Evolutionary conservation across 2,888 invertebrate genomes (phyloP), one percentile per base, ranked within the genome.

Genomic region (Catocala fraxini): DNA sequence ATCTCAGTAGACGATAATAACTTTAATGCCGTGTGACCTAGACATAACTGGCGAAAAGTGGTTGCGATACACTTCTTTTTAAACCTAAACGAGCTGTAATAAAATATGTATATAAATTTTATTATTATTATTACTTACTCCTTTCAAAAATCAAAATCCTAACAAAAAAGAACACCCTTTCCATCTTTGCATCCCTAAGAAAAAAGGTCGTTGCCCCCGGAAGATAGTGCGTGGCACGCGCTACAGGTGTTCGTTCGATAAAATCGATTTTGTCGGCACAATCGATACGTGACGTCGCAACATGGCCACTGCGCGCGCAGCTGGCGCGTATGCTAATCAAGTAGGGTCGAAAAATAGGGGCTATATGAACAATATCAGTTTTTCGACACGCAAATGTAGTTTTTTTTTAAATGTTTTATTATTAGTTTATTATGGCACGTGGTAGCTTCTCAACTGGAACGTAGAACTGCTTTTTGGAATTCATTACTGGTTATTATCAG

Each of bases 171-270:
- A 35, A 15, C 42, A 43, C 61, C 61, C 59, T 62, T 64, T 52
- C 51, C 1, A 52, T 63, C 46, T 56, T 62, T 57, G 25, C 58
- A 56, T 58, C 67, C 66, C 65, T 61, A 65, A 75, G 75, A 82
- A 83, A 77, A 81, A 83, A 86, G 90, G 86, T 89, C 90, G 90
- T 71, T 73, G 89, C 78, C 81, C 92, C 90, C 89, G 89, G 91
- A 90, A 87, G 86, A 80, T 79, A 84, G 84, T 79, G 84, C 67
- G 63, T 71, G 84, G 85, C 90, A 88, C 89, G 88, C 75, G 89
- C 82, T 79, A 90, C 92, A 93, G 93, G 92, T 93, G 93, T 85
- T 77, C 82, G 89, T 67, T 93, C 92, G 91, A 93, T 92, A 88
- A 58, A 77, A 91, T 92, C 91, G 92, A 90, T 89, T 84, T 71